phyloP scores from a whole-genome alignment of 2,888 invertebrate species.

The Trissoscelio sp. region DNA sequence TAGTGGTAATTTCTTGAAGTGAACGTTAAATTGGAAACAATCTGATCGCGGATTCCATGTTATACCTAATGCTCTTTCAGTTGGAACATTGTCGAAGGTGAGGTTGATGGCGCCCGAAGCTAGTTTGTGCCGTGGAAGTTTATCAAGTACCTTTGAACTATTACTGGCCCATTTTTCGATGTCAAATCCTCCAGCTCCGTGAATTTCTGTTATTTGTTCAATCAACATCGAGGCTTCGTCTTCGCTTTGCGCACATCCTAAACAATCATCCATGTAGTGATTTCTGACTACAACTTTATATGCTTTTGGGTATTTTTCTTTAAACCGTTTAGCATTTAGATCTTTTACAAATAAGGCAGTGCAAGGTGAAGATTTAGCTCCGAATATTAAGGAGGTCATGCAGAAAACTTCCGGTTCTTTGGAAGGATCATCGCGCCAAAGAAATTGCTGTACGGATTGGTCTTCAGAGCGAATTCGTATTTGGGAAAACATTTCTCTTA shows the following conservation, averaged over 20 bases:
- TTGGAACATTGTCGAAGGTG: too few species aligned
- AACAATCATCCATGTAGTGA: constrained; percentile 70
- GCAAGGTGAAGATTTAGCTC: constrained; percentile 35
- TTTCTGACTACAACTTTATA: constrained; percentile 47
- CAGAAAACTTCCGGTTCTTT: constrained; percentile 56
- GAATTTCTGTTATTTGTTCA: not conserved
- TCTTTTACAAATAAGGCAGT: constrained; percentile 71
- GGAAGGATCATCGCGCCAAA: not conserved
- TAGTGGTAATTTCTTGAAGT: too few species aligned
- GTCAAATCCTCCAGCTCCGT: not conserved
- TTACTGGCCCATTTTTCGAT: too few species aligned
- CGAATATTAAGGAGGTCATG: constrained; percentile 66
- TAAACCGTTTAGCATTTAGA: constrained; percentile 62
- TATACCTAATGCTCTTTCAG: too few species aligned
- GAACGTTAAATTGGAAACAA: too few species aligned
- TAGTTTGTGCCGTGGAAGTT: too few species aligned
- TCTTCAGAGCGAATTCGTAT: constrained; percentile 5
- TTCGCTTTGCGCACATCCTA: constrained; percentile 34
- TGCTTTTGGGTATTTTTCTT: not conserved
- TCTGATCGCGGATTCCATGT: too few species aligned
- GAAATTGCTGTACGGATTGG: too few species aligned
- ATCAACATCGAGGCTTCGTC: constrained; percentile 58
- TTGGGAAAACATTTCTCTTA: constrained; percentile 76
- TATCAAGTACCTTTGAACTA: too few species aligned
- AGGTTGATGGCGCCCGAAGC: too few species aligned